Base-by-base conservation (phyloP, 1,140 invertebrate species). In the Stenopsyche tienmushanensis region DNA sequence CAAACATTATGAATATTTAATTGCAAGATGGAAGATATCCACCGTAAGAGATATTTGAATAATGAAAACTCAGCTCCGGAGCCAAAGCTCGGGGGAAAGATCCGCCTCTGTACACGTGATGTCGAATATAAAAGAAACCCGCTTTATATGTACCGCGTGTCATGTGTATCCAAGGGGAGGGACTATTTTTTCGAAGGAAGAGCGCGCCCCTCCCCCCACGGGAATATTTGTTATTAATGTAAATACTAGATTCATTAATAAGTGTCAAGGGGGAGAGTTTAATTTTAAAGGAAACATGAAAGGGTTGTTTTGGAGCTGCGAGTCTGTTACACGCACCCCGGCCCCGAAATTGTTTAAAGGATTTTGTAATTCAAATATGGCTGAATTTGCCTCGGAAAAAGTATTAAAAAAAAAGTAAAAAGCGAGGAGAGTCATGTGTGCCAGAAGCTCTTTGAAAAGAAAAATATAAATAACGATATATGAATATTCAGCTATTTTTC, bases 201-300 rank as follows among this genome's bases (percentile, higher is more conserved):
- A n/a, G n/a, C n/a, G n/a, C n/a, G n/a, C n/a, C n/a, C n/a, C n/a
- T n/a, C n/a, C n/a, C n/a, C n/a, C n/a, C n/a, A n/a, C n/a, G 29
- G 7, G 44, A 47, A 20, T 45, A 60, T 47, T 47, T 47, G 57
- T 60, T 60, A 60, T 60, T 47, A 60, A 60, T 60, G 57, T 47
- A 60, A 60, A 60, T 60, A 45, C 57, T 15, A 60, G 57, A 60
- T 60, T 60, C 57, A 60, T 60, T 60, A 60, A 60, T 60, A 60
- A 60, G 57, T 60, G 57, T 60, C 57, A 60, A 25, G 55, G 23
- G n/a, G 55, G 57, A 23, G 44, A 26, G 57, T 60, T 60, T 60
- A 60, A 60, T 60, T 60, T 60, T 45, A 60, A 45, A 49, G 57
- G 57, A 47, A 60, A 60, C 57, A 60, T 60, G 57, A 60, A 60